Base-by-base conservation (phyloP, 2,888 invertebrate genomes). In the Helleia helle region DNA sequence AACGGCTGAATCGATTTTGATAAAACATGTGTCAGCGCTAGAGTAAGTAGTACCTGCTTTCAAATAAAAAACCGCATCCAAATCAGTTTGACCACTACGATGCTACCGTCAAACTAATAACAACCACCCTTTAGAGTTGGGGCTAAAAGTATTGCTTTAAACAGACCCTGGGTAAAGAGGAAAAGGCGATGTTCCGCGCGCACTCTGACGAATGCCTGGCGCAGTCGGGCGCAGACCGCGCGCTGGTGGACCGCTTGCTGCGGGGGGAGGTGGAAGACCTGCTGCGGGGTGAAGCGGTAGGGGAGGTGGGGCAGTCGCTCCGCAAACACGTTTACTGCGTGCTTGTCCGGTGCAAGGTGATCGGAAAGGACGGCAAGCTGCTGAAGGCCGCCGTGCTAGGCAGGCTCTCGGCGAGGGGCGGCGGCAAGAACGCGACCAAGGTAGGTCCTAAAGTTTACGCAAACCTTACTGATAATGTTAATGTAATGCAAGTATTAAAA, bases 331-430 rank as follows among this genome's bases (percentile, higher is more conserved):
- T 81, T 9, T 76, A 77, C 65, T 84, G 83, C 63, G 71, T 83
- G 39, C 66, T 84, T 51, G 58, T 68, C 40, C 62, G 61, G 45
- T 83, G 83, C 65, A 83, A 84, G 65, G 53, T 83, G 25, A 61
- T 84, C 39, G 56, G 63, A 47, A 83, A 83, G 60, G 81, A 81
- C 52, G 83, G 83, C 41, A 81, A 79, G 58, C 61, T 81, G 54
- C 72, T 64, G 46, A 81, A 81, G 62, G 54, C 69, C 0, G 69
- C 73, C 0, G 59, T 72, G 38, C 55, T 71, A 2, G 68, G 62
- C 36, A 77, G 74, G 51, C 48, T 71, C 50, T 60, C 65, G 0
- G 47, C 55, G 2, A 54, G 63, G 30, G 47, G 54, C 1, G 72
- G 69, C 12, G 62, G 58, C 12, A 66, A 55, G 47, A 74, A 77